Conservation (phyloP, 2,113 vertebrate species). For the Blennius ocellaris region DNA sequence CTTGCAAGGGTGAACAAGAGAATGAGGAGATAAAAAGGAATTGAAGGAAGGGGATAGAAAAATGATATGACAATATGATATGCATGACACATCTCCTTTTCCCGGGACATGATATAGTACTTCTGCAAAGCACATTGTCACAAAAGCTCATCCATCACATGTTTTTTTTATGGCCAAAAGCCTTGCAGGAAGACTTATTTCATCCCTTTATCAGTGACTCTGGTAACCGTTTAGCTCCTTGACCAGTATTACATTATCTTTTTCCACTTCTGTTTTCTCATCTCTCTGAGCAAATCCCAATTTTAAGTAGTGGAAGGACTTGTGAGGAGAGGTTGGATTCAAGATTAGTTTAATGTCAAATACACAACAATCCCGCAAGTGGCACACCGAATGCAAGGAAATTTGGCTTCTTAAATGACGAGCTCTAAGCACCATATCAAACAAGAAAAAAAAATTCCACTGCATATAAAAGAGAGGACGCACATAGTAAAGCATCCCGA, state of each 20-base stretch:
- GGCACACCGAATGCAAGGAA: background rate
- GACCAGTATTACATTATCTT: conserved; percentile 3
- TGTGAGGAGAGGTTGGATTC: background rate
- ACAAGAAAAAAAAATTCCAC: background rate
- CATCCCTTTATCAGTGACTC: conserved; percentile 26
- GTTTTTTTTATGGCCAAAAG: conserved; percentile 38
- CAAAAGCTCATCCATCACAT: conserved; percentile 41
- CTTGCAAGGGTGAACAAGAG: conserved; percentile 49
- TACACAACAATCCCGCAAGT: background rate
- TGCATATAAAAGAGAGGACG: background rate
- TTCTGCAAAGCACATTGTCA: conserved; percentile 35
- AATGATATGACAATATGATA: conserved; percentile 48
- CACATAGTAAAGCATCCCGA: conserved; percentile 9
- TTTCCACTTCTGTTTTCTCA: background rate
- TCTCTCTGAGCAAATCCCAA: background rate
- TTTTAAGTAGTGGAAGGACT: background rate
- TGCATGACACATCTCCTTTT: conserved; percentile 46
- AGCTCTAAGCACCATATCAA: conserved; percentile 1
- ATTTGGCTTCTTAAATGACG: background rate
- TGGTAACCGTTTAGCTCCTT: conserved; percentile 18
- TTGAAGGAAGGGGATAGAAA: conserved; percentile 37
- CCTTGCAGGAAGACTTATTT: conserved; percentile 28
- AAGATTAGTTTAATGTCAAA: background rate
- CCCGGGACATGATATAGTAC: conserved; percentile 34
- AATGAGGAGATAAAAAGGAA: conserved; percentile 48